phyloP scores from a whole-genome alignment of 53 echinoderm and acorn worm genomes.

The Pentamera pediparva region DNA sequence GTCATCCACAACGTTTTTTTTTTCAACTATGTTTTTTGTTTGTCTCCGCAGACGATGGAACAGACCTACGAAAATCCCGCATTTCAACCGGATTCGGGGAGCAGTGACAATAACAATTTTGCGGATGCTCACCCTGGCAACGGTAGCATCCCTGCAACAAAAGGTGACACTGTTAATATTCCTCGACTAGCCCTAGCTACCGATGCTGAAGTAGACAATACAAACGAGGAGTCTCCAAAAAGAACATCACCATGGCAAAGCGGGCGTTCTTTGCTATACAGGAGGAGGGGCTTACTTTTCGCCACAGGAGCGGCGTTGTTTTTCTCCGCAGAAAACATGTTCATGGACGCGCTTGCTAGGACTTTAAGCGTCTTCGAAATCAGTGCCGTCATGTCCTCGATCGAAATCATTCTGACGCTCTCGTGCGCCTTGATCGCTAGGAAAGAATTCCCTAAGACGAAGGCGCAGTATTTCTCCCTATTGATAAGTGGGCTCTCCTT shows the following conservation, averaged over 20 bases:
- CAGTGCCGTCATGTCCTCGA: not conserved
- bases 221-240: not conserved
- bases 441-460: not conserved
- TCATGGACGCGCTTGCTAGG: not conserved
- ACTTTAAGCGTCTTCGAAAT: not conserved
- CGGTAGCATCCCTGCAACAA: too few relatives aligned
- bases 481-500: not conserved
- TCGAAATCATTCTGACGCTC: not conserved
- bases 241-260: not conserved
- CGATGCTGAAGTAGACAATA: not conserved
- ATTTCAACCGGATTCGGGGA: too few relatives aligned
- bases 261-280: not conserved
- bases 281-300: not conserved
- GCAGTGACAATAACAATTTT: too few relatives aligned
- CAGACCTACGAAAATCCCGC: too few relatives aligned
- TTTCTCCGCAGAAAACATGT: constrained; percentile 16
- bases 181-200: not conserved
- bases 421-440: not conserved
- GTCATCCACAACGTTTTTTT: too few relatives aligned
- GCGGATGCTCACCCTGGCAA: too few relatives aligned
- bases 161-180: not conserved
- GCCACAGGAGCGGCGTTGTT: constrained; percentile 20
- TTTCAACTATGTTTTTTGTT: too few relatives aligned
- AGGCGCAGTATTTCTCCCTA: constrained; percentile 8
- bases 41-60: too few relatives aligned